These are phyloP conservation scores for Pachyuromys duprasi DNA, from an alignment of 2,797 vertebrate genomes.

Conservation along the genomic window DNA sequence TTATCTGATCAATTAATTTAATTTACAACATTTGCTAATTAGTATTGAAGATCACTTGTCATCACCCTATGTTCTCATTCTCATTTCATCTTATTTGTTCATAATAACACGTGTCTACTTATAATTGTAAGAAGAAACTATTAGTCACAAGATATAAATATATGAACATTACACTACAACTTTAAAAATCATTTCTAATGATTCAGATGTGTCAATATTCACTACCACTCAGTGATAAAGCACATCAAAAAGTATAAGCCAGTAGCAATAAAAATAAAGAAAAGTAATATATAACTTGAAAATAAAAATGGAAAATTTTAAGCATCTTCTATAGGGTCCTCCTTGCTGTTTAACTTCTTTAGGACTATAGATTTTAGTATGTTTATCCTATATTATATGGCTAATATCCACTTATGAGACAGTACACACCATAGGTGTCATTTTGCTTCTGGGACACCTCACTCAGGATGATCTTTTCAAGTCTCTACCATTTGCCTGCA, in stretches of 20 bases:
- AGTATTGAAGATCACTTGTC: not conserved
- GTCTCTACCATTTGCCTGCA: no score
- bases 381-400: no score
- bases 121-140: not conserved
- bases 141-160: constrained; percentile 12
- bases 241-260: not conserved
- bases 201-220: not conserved
- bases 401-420: no score
- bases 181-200: not conserved
- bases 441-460: no score
- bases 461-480: no score
- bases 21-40: not conserved
- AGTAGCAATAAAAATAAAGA: not conserved
- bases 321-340: no score
- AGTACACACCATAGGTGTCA: no score
- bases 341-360: no score
- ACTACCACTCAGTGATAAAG: not conserved
- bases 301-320: not conserved
- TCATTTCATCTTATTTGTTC: not conserved
- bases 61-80: not conserved
- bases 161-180: not conserved
- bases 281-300: not conserved
- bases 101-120: not conserved
- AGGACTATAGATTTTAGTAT: no score
- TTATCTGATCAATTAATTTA: not conserved